Evolutionary conservation across 2,888 invertebrate species (phyloP), one percentile per base, ranked within the genome.

Genomic region (Torymus texanus): DNA sequence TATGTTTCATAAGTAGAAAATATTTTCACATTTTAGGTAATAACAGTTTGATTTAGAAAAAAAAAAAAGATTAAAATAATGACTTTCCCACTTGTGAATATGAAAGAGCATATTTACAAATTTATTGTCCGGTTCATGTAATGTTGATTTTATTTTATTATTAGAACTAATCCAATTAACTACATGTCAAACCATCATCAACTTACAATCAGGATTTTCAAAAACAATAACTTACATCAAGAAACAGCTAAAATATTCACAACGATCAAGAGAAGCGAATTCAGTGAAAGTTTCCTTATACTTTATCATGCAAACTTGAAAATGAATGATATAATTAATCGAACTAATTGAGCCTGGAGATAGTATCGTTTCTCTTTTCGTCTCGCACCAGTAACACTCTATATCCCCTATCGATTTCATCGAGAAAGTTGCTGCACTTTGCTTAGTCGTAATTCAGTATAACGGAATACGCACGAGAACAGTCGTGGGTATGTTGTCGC

Each of bases 361-460:
- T 76, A 77, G 53, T 73, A 68, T 76, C 77, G 68, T 80, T 80
- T 77, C 77, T 51, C 80, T 77, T 80, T 80, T 65, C 53, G 62
- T 74, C 51, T 18, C 55, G 80, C 67, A 41, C 53, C 58, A 53
- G 65, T 70, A 74, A 77, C 73, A 79, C 75, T 81, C 72, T 79
- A 72, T 70, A 62, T 77, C 70, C 67, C 83, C 74, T 84, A 84
- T 84, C 83, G 81, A 82, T 84, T 85, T 84, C 84, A 83, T 85
- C 83, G 84, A 83, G 84, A 85, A 85, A 85, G 85, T 85, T 81
- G 65, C 65, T 65, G 70, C 66, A 67, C 13, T 62, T 74, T 51
- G 70, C 16, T 56, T 63, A 74, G 66, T 76, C 75, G 76, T 83
- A 80, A 83, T 82, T 81, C 80, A 73, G 71, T 73, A 82, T 81